phyloP scores from a whole-genome alignment of 2,797 vertebrate species.

The Cirrhinus mrigala region DNA sequence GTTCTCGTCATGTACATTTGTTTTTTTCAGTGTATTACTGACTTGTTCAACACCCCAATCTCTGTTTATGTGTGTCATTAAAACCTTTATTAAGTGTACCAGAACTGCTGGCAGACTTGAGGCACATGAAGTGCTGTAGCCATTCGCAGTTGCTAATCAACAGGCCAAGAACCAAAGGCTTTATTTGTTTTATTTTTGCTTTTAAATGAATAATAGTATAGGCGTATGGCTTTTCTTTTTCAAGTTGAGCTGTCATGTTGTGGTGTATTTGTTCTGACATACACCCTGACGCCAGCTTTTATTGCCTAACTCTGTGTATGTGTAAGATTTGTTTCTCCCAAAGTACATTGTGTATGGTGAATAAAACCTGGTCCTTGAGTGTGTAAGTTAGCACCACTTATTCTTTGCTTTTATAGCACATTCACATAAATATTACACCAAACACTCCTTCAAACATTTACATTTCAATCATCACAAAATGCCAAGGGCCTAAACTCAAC shows the following conservation, averaged over 20 bases:
- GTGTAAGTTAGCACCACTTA: not conserved
- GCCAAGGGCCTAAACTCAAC: slow-evolving; percentile 28
- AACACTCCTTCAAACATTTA: not conserved
- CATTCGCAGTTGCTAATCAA: not conserved
- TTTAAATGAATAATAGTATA: not conserved
- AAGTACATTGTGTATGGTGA: not conserved
- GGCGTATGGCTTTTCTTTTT: not conserved
- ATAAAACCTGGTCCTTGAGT: slow-evolving; percentile 8
- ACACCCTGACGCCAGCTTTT: not conserved
- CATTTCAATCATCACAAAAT: slow-evolving; percentile 20
- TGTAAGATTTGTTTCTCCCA: not conserved
- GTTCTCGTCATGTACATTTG: slow-evolving; percentile 9
- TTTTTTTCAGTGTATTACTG: not conserved
- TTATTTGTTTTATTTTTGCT: not conserved
- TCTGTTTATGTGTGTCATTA: not conserved
- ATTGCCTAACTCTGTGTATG: slow-evolving; percentile 5
- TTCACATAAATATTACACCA: not conserved
- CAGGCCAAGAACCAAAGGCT: slow-evolving; percentile 10
- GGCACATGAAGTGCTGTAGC: not conserved
- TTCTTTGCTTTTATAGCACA: slow-evolving; percentile 8
- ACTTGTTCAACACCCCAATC: not conserved
- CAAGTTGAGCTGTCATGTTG: not conserved
- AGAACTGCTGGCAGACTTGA: not conserved
- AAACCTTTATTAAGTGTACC: not conserved
- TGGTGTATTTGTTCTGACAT: not conserved